Conservation (phyloP, 2,797 vertebrate species). For the Kryptopterus vitreolus region DNA sequence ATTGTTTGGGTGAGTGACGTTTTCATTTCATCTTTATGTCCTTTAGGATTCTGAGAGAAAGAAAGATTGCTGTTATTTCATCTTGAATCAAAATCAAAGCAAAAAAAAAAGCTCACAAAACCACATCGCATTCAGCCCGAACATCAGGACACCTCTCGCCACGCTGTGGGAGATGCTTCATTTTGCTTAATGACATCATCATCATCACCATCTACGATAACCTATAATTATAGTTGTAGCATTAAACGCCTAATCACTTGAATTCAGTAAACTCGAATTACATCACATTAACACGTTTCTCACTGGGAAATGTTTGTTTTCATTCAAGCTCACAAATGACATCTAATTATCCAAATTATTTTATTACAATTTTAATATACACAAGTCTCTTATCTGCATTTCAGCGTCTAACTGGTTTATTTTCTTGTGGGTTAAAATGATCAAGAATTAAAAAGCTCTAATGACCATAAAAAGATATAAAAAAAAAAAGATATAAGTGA, state of each 20-base stretch:
- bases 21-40: slow-evolving; percentile 9
- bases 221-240: not conserved
- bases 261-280: not conserved
- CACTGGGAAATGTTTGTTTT: not conserved
- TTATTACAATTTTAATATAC: not conserved
- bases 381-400: not conserved
- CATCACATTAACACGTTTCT: not conserved
- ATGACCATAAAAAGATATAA: not conserved
- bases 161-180: not conserved
- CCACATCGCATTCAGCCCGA: not conserved
- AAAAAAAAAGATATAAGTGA: not conserved
- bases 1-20: slow-evolving; percentile 22
- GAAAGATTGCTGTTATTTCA: not conserved
- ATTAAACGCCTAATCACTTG: not conserved
- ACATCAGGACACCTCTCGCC: not conserved
- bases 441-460: not conserved
- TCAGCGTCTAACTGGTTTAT: not conserved
- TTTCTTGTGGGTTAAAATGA: not conserved
- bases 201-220: not conserved
- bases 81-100: not conserved
- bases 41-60: slow-evolving; percentile 26
- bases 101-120: not conserved
- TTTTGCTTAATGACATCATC: not conserved
- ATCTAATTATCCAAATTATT: too few relatives aligned
- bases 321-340: not conserved